Percentiles rank a stretch among this genome's conserved stretches.
phyloP scores from a whole-genome alignment of 2,888 invertebrate species.

The Pammene fasciana region DNA sequence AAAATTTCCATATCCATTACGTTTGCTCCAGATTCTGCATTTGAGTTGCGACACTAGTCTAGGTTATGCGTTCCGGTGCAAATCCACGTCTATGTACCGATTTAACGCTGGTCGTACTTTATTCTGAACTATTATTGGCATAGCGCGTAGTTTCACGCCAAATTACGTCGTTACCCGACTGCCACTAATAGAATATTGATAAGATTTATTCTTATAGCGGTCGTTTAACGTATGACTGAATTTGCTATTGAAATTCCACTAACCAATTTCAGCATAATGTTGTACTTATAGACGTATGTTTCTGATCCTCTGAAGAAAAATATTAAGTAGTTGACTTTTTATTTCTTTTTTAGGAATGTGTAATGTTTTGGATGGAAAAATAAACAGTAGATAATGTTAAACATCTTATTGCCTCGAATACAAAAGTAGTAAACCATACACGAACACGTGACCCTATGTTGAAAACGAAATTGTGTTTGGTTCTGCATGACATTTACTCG shows the following conservation, averaged over 20 bases:
- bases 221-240: constrained; percentile 31
- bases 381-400: not conserved
- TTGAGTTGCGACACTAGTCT: constrained; percentile 59
- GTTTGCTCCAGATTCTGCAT: constrained; percentile 66
- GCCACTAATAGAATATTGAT: constrained; percentile 37
- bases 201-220: constrained; percentile 30
- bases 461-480: constrained; percentile 72
- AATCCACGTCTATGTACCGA: constrained; percentile 63
- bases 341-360: no score
- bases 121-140: constrained; percentile 48
- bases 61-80: constrained; percentile 60
- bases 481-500: constrained; percentile 71
- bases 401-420: constrained; percentile 33
- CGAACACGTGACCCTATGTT: constrained; percentile 64
- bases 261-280: not conserved
- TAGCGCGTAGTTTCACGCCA: constrained; percentile 48
- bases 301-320: no score
- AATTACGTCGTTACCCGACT: constrained; percentile 47
- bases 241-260: constrained; percentile 3
- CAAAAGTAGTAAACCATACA: constrained; percentile 69
- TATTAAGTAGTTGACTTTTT: no score
- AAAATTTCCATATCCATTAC: constrained; percentile 72
- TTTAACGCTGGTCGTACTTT: constrained; percentile 54
- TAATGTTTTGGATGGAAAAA: no score
- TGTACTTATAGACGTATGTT: no score